Conservation (phyloP, 2,113 vertebrate species). For the Petroica traversi region DNA sequence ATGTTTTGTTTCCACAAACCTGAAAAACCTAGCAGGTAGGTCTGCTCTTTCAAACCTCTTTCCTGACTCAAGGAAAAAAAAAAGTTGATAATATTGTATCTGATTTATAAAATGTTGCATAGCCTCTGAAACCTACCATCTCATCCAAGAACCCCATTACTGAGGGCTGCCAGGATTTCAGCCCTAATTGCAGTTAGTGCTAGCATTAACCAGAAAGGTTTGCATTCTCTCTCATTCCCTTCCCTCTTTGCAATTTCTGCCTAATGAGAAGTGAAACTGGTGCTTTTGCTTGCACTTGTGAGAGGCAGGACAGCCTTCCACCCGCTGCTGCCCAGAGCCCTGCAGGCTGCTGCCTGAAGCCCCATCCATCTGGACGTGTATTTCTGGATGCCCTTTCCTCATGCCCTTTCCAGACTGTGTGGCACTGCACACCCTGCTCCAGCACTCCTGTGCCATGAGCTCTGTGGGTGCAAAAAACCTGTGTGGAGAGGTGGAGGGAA, state of each 20-base stretch:
- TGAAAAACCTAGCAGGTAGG: not conserved
- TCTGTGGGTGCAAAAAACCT: not conserved
- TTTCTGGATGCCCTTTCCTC: not conserved
- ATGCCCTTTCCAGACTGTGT: fast-evolving
- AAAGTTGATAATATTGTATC: not conserved
- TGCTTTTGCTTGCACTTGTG: not conserved
- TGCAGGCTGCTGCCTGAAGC: not conserved
- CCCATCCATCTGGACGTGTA: not conserved
- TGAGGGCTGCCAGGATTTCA: not conserved
- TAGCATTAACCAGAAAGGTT: not conserved
- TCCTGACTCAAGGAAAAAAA: not conserved
- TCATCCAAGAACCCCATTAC: not conserved
- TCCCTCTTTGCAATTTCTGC: not conserved
- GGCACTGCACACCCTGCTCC: not conserved
- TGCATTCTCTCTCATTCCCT: not conserved
- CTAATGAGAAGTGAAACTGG: not conserved
- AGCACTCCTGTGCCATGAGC: not conserved
- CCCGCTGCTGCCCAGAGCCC: not conserved
- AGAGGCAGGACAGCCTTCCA: not conserved
- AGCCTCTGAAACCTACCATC: not conserved
- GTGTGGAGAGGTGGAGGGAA: not conserved
- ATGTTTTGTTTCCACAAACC: not conserved
- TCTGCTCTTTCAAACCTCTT: not conserved
- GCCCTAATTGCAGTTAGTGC: not conserved
- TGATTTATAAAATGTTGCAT: not conserved